phyloP scores from a whole-genome alignment of 2,113 vertebrate species.

The Chelonoidis abingdonii region DNA sequence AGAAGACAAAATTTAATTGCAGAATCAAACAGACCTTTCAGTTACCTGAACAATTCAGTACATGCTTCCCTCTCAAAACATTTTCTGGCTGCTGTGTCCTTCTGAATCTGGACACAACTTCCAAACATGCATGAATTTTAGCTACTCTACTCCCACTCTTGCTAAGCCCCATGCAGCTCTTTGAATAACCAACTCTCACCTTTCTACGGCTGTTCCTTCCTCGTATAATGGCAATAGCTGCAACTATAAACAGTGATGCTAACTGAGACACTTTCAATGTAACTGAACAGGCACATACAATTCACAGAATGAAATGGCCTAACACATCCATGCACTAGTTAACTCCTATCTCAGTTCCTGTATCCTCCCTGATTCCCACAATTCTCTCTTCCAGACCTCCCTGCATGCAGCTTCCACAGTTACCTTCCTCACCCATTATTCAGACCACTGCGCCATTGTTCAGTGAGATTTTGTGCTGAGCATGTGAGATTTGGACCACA shows the following conservation, averaged over 20 bases:
- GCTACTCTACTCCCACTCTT: not conserved
- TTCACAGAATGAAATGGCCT: not conserved
- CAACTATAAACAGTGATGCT: conserved; percentile 16
- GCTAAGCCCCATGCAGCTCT: not conserved
- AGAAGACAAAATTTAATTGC: not conserved
- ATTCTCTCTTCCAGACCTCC: not conserved
- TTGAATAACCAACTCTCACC: conserved; percentile 14
- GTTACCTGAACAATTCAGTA: not conserved
- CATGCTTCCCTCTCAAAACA: not conserved
- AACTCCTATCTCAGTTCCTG: not conserved
- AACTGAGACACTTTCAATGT: not conserved
- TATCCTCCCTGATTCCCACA: not conserved
- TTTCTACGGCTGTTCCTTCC: not conserved
- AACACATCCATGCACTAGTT: not conserved
- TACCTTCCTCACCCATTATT: not conserved
- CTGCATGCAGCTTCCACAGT: not conserved
- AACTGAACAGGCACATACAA: not conserved
- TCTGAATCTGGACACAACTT: not conserved
- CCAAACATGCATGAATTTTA: not conserved
- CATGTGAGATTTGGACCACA: no score
- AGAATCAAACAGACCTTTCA: conserved; percentile 8
- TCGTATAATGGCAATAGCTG: not conserved
- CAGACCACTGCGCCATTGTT: no score
- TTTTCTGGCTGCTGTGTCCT: not conserved
- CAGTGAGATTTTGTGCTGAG: no score